phyloP scores from a whole-genome alignment of 2,888 invertebrate species.

The Harpalus rubripes region DNA sequence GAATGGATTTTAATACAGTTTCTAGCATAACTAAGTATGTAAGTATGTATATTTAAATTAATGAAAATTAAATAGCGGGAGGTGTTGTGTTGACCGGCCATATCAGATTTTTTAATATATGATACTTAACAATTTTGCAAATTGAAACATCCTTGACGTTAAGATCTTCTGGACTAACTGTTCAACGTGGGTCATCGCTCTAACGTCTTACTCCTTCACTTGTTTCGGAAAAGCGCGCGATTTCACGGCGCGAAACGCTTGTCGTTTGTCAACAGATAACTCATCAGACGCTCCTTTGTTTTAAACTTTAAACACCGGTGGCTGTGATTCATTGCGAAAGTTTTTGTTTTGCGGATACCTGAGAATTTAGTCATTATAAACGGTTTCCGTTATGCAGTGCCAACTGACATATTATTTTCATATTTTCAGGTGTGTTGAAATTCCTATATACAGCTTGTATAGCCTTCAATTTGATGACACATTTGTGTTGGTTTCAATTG shows the following conservation, averaged over 20 bases:
- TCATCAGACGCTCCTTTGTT: constrained; percentile 48
- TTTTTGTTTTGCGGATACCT: constrained; percentile 43
- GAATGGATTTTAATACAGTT: too few species aligned
- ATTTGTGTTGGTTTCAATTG: constrained; percentile 30
- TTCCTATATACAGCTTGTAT: background rate
- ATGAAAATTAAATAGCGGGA: too few species aligned
- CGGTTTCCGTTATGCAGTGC: constrained; percentile 14
- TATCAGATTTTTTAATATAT: too few species aligned
- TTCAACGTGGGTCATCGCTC: constrained; percentile 39
- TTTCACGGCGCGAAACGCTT: constrained; percentile 20
- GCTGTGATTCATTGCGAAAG: constrained; percentile 46
- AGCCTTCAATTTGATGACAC: constrained; percentile 33
- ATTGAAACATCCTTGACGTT: background rate
- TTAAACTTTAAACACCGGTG: constrained; percentile 33
- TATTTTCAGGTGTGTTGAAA: constrained; percentile 22
- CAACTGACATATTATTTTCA: constrained; percentile 32
- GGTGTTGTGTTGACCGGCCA: too few species aligned
- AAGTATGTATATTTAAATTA: too few species aligned
- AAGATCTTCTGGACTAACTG: constrained; percentile 18
- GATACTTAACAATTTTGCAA: background rate
- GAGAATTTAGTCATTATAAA: constrained; percentile 41
- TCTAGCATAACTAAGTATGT: too few species aligned
- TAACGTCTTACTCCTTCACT: constrained; percentile 38
- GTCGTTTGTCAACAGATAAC: constrained; percentile 50
- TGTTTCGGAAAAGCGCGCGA: constrained; percentile 46